phyloP scores from a whole-genome alignment of 2,113 vertebrate species.

The Bungarus multicinctus region DNA sequence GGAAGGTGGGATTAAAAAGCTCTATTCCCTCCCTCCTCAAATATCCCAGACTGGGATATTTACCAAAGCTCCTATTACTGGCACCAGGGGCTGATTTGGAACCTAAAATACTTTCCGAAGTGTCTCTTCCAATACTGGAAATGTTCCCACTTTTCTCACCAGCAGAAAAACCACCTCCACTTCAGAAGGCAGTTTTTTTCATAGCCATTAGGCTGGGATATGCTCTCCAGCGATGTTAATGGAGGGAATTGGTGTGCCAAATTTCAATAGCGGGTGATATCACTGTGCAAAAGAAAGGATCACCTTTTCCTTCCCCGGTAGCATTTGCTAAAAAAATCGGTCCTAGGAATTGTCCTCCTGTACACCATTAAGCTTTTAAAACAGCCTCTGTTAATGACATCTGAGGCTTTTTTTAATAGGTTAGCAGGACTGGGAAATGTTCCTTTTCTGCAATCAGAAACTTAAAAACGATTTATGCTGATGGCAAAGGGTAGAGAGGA shows the following conservation, averaged over 20 bases:
- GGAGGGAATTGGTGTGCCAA: background rate
- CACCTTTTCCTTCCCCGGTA: background rate
- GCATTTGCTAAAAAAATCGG: background rate
- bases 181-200: background rate
- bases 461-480: background rate
- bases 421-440: background rate
- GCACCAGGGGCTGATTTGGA: background rate
- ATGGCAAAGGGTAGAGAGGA: background rate
- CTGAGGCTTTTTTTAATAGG: background rate
- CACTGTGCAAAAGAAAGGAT: background rate
- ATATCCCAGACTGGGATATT: background rate
- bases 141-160: background rate
- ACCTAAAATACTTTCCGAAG: background rate
- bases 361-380: background rate
- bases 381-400: background rate
- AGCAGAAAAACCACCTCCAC: background rate
- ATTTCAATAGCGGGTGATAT: background rate
- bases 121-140: background rate
- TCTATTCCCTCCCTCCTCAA: fast-evolving
- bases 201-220: background rate
- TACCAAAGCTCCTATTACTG: background rate
- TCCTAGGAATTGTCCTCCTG: background rate
- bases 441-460: background rate
- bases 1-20: background rate
- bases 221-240: background rate